A percentile compares a stretch with the other conserved stretches of the same genome.
Conservation (phyloP, 2,888 invertebrate genomes). For the Pristionchus mayeri region DNA sequence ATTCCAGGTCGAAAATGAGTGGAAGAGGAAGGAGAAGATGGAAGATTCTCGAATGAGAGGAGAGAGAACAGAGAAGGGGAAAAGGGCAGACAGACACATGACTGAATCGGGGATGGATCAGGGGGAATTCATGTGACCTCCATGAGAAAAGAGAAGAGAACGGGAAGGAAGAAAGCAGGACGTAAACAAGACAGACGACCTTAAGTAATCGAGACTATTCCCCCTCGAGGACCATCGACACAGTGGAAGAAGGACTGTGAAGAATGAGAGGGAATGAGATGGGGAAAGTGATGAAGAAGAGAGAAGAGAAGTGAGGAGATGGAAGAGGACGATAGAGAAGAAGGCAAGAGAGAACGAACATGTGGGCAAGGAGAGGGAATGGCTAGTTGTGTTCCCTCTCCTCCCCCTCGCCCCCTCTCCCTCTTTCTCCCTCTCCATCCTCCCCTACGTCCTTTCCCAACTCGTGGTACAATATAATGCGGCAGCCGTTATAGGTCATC, state of each 20-base stretch:
- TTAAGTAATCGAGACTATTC: no score
- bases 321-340: background rate
- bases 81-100: conserved; percentile 4
- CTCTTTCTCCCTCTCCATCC: background rate
- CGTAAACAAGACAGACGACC: background rate
- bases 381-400: background rate
- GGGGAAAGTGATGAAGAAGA: conserved; percentile 3
- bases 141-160: background rate
- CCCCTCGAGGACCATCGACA: no score
- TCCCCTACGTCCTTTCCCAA: background rate
- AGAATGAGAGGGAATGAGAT: background rate
- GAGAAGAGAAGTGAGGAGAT: background rate
- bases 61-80: conserved; percentile 9
- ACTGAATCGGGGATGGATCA: conserved; percentile 29
- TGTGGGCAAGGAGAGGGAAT: background rate
- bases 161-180: background rate
- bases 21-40: background rate
- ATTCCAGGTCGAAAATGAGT: background rate
- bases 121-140: conserved; percentile 25
- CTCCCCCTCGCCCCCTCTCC: background rate
- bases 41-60: conserved; percentile 22
- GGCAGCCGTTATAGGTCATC: background rate
- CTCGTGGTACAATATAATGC: background rate
- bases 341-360: conserved; percentile 12
- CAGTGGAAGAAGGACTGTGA: background rate